phyloP scores from a whole-genome alignment of 2,113 vertebrate species.

The Heterotilapia buettikoferi region DNA sequence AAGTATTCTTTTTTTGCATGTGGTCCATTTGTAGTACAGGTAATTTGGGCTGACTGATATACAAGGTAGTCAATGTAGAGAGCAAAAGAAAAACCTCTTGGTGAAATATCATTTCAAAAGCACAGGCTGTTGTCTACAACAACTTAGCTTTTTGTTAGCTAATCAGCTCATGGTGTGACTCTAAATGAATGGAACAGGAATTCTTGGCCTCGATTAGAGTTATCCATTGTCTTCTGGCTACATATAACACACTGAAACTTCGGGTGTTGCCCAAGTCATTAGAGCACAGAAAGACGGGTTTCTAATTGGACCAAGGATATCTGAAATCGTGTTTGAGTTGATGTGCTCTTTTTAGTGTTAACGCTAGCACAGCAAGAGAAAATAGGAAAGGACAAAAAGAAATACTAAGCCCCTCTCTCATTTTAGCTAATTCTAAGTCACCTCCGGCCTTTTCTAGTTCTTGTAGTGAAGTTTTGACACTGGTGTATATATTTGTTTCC shows the following conservation, averaged over 20 bases:
- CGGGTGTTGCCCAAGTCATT: background rate
- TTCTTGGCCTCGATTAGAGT: background rate
- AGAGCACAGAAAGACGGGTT: background rate
- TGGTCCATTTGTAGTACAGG: background rate
- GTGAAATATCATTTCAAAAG: background rate
- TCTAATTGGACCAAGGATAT: background rate
- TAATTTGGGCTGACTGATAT: background rate
- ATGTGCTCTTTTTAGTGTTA: background rate
- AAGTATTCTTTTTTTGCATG: background rate
- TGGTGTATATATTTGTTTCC: background rate
- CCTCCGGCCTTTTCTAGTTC: background rate
- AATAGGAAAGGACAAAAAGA: background rate
- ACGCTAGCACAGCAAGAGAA: background rate
- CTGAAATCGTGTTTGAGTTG: background rate
- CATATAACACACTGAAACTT: background rate
- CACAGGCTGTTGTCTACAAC: background rate
- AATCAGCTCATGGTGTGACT: background rate
- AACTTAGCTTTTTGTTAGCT: background rate
- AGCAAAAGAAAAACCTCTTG: background rate
- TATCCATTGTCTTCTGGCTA: background rate
- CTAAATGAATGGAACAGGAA: background rate
- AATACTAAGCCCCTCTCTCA: background rate
- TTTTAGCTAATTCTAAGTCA: background rate
- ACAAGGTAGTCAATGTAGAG: background rate
- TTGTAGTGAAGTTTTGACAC: background rate